Conservation (phyloP, 1,140 invertebrate genomes). For the Oreohelix idahoensis region DNA sequence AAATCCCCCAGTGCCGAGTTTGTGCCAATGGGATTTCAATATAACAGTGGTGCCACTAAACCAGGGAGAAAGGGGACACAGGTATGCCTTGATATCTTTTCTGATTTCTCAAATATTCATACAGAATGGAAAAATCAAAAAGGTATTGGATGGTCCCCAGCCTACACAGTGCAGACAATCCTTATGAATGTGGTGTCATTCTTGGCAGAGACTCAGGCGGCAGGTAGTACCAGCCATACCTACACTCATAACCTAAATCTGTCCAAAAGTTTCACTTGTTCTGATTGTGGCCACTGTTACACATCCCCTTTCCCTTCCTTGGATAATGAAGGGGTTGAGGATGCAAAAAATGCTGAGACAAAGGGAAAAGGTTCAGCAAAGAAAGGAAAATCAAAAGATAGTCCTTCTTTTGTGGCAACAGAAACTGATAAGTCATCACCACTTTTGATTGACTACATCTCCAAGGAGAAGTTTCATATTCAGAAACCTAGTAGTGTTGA, state of each 20-base stretch:
- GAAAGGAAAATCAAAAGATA: neutral
- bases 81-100: slow-evolving; percentile 63
- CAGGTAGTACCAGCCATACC: slow-evolving; percentile 5
- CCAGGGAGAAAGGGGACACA: slow-evolving; percentile 60
- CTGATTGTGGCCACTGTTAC: slow-evolving; percentile 62
- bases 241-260: slow-evolving; percentile 52
- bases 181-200: slow-evolving; percentile 64
- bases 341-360: neutral
- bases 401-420: neutral
- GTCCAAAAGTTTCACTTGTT: slow-evolving; percentile 55
- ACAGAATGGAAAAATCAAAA: slow-evolving; percentile 65
- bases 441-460: slow-evolving; percentile 60
- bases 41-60: slow-evolving; percentile 62
- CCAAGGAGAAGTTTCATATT: slow-evolving; percentile 55
- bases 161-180: slow-evolving; percentile 64
- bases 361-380: slow-evolving; percentile 1
- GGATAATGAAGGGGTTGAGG: slow-evolving; percentile 39
- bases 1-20: slow-evolving; percentile 66
- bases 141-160: slow-evolving; percentile 61
- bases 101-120: slow-evolving; percentile 61
- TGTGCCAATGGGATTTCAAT: slow-evolving; percentile 61
- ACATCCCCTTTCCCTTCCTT: slow-evolving; percentile 58
- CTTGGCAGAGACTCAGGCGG: slow-evolving; percentile 52
- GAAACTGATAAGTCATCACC: slow-evolving; percentile 31
- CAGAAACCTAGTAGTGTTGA: slow-evolving; percentile 49